Evolutionary conservation across 2,113 vertebrate species (phyloP).

Genomic region (Propithecus coquereli): DNA sequence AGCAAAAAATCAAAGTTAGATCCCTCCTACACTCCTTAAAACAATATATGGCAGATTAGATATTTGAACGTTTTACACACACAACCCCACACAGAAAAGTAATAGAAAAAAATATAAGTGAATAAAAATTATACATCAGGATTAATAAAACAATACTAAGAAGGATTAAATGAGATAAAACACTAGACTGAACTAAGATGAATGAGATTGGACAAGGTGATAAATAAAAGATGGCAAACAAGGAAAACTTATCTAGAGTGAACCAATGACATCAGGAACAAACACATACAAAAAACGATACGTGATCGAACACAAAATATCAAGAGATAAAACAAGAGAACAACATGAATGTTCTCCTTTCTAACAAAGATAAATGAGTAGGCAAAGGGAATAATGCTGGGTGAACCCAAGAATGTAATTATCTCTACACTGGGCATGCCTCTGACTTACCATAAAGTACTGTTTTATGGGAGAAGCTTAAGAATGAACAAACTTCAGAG

Average conservation of each 20-base stretch:
- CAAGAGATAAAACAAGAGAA: neutral
- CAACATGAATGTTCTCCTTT: neutral
- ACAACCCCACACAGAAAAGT: neutral
- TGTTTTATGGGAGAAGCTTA: conserved; percentile 2
- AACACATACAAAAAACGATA: neutral
- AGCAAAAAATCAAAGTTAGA: neutral
- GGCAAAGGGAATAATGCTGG: neutral
- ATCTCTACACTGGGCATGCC: neutral
- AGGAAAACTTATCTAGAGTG: neutral
- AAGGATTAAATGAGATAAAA: conserved; percentile 3
- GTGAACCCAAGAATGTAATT: neutral
- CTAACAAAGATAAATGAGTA: neutral
- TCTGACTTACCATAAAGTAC: neutral
- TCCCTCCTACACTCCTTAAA: neutral
- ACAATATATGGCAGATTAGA: neutral
- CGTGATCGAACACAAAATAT: neutral
- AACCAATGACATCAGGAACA: neutral
- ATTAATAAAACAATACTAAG: conserved; percentile 11
- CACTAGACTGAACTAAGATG: neutral
- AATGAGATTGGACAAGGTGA: neutral
- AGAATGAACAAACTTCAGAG: conserved; percentile 5
- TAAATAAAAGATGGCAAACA: neutral
- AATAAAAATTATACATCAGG: neutral
- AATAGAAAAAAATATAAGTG: neutral
- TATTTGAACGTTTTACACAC: neutral